phyloP scores from a whole-genome alignment of 2,797 vertebrate species.

The Pseudochromis fuscus region DNA sequence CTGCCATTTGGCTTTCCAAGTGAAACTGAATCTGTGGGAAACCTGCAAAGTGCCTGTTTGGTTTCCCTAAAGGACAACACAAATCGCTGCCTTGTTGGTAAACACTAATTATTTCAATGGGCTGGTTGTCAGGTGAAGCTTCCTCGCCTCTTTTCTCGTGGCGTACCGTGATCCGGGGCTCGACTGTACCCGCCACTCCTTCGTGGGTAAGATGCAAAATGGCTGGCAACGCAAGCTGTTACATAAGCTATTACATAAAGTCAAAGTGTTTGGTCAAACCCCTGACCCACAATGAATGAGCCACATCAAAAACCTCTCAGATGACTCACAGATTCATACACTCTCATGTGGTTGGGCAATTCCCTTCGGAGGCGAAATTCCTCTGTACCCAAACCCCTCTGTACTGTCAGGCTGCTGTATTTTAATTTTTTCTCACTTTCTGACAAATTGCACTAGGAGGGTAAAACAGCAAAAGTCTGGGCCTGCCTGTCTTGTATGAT shows the following conservation, averaged over 20 bases:
- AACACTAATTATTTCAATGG: constrained; percentile 4
- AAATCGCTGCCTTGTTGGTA: background rate
- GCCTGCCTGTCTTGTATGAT: constrained; percentile 27
- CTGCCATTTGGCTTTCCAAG: background rate
- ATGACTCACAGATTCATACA: constrained; percentile 48
- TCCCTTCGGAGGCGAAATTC: constrained; percentile 40
- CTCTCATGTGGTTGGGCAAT: constrained; percentile 16
- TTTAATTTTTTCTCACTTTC: constrained; percentile 1
- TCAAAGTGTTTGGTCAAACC: constrained; percentile 41
- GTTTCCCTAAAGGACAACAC: background rate
- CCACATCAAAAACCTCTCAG: constrained; percentile 35
- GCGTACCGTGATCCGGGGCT: background rate
- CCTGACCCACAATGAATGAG: constrained; percentile 52
- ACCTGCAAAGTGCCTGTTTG: background rate
- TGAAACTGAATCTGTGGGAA: constrained; percentile 17
- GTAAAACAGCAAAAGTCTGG: constrained; percentile 18
- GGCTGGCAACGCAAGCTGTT: constrained; percentile 45
- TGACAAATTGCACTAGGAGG: constrained; percentile 24
- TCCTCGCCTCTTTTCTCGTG: background rate
- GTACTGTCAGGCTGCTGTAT: background rate
- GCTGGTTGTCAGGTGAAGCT: background rate
- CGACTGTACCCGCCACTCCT: background rate
- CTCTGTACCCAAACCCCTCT: constrained; percentile 1
- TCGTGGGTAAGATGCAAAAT: constrained; percentile 40
- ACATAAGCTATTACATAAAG: constrained; percentile 66